Evolutionary conservation across 1,140 invertebrate species (phyloP).

Genomic region (Hesperophylax magnus): DNA sequence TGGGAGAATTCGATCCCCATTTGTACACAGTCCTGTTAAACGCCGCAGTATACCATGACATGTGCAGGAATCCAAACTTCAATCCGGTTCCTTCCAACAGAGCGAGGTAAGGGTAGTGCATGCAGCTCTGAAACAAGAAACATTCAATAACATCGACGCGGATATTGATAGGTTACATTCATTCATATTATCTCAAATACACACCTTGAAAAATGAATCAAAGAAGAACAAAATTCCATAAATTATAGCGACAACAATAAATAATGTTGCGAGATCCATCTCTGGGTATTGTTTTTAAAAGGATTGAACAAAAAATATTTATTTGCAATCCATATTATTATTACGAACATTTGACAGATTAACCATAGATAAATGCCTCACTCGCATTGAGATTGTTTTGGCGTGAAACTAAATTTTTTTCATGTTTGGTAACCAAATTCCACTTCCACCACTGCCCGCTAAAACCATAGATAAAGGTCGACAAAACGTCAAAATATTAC

Average conservation of each 20-base stretch:
- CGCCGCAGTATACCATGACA: constrained; percentile 83
- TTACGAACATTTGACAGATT: constrained; percentile 31
- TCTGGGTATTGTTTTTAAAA: neutral
- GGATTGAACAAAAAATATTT: constrained; percentile 22
- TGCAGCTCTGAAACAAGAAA: constrained; percentile 78
- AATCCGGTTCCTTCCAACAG: constrained; percentile 83
- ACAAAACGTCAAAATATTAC: no score
- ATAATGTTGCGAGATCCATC: constrained; percentile 53
- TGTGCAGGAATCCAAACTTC: constrained; percentile 77
- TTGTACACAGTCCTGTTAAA: constrained; percentile 83
- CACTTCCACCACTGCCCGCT: no score
- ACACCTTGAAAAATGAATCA: constrained; percentile 55
- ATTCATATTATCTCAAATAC: neutral
- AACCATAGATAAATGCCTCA: neutral
- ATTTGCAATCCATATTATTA: constrained; percentile 28
- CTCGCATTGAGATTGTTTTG: no score
- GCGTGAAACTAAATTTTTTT: no score
- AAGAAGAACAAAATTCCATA: constrained; percentile 56
- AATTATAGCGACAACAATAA: constrained; percentile 51
- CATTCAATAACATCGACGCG: constrained; percentile 10
- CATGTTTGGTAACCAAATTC: no score
- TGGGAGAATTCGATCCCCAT: constrained; percentile 78
- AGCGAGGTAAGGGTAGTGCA: constrained; percentile 83
- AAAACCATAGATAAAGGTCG: no score
- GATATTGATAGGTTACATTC: neutral